Percentiles rank a stretch among this genome's conserved stretches.
Conservation (phyloP, 2,797 vertebrate species). For the Champsocephalus esox region DNA sequence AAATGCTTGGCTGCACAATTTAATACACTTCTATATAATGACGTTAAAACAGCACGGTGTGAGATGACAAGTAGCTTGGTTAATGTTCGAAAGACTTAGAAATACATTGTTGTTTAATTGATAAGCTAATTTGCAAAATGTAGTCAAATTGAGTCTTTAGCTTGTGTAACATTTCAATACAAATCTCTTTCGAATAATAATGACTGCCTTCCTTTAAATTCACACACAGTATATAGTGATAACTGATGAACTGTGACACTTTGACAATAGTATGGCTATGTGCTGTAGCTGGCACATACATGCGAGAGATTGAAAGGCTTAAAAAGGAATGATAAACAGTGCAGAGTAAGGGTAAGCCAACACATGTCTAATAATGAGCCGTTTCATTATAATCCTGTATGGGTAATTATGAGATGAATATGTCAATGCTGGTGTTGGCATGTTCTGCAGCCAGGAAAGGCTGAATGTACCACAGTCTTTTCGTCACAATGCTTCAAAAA, state of each 20-base stretch:
- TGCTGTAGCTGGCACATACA: slow-evolving; percentile 28
- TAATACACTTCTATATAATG: not conserved
- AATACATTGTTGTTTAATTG: not conserved
- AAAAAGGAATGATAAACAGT: slow-evolving; percentile 59
- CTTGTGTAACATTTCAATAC: not conserved
- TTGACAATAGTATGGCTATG: slow-evolving; percentile 29
- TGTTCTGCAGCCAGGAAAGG: slow-evolving; percentile 66
- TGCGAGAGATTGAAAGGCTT: slow-evolving; percentile 44
- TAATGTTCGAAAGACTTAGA: not conserved
- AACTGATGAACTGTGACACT: slow-evolving; percentile 19
- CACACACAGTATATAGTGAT: not conserved
- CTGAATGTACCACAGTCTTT: slow-evolving; percentile 63
- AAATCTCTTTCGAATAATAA: not conserved
- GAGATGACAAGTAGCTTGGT: not conserved
- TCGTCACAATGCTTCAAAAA: slow-evolving; percentile 49
- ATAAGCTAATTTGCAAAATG: not conserved
- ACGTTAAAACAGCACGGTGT: not conserved
- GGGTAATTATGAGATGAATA: slow-evolving; percentile 84
- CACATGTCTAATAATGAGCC: slow-evolving; percentile 82
- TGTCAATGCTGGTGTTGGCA: slow-evolving; percentile 79
- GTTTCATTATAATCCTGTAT: slow-evolving; percentile 80
- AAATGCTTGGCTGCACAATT: slow-evolving; percentile 4
- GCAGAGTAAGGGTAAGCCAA: slow-evolving; percentile 69
- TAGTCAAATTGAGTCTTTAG: no score
- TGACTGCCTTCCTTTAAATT: not conserved